These are phyloP conservation scores for Rhincodon typus DNA, from an alignment of 2,797 vertebrate species.

Conservation along the genomic window DNA sequence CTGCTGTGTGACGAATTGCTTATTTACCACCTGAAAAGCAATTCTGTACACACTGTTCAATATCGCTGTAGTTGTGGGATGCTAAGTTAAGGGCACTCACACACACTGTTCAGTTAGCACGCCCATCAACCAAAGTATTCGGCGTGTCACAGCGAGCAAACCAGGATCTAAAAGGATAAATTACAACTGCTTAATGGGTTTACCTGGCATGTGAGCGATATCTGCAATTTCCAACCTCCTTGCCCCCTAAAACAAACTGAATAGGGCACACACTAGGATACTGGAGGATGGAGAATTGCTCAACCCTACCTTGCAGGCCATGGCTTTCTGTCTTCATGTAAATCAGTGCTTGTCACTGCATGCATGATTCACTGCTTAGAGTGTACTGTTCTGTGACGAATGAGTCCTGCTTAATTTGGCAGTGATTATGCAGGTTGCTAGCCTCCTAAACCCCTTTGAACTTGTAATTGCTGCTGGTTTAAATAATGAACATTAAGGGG, in stretches of 20 bases:
- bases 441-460: slow-evolving; percentile 98
- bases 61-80: neutral
- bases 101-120: neutral
- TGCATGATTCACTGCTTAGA: slow-evolving; percentile 81
- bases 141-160: neutral
- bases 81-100: neutral
- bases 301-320: slow-evolving; percentile 66
- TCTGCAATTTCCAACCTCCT: neutral
- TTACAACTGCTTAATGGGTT: slow-evolving; percentile 16
- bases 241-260: slow-evolving; percentile 59
- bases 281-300: slow-evolving; percentile 61
- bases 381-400: slow-evolving; percentile 86
- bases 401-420: slow-evolving; percentile 91
- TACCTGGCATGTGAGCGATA: slow-evolving; percentile 16
- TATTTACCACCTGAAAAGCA: slow-evolving; percentile 63
- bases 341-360: slow-evolving; percentile 82
- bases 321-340: slow-evolving; percentile 81
- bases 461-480: slow-evolving; percentile 98
- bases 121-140: neutral
- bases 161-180: slow-evolving; percentile 15
- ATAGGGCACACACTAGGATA: slow-evolving; percentile 70
- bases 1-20: slow-evolving; percentile 56
- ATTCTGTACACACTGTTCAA: slow-evolving; percentile 57
- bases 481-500: slow-evolving; percentile 96
- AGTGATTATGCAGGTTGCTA: slow-evolving; percentile 94